Evolutionary conservation across 2,888 invertebrate genomes (phyloP).

Genomic region (Nycteola revayana): DNA sequence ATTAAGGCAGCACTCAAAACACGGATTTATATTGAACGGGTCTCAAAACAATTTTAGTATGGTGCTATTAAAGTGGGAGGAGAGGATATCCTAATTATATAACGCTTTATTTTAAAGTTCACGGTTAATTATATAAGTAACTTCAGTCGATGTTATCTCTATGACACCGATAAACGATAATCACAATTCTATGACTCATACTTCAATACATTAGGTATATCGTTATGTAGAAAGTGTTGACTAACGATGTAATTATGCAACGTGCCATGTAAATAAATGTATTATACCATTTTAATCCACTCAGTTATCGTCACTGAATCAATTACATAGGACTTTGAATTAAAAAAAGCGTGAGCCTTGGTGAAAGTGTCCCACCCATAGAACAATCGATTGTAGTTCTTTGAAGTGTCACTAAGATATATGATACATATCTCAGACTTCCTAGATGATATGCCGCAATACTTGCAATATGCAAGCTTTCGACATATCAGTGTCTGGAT

Average conservation of each 20-base stretch:
- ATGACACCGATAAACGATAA: constrained; percentile 15
- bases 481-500: constrained; percentile 28
- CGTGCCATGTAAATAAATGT: constrained; percentile 62
- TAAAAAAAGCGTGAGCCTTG: constrained; percentile 55
- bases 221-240: constrained; percentile 63
- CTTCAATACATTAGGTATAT: constrained; percentile 32
- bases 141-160: constrained; percentile 20
- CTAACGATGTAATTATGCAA: constrained; percentile 57
- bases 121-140: constrained; percentile 33
- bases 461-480: constrained; percentile 43
- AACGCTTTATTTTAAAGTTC: constrained; percentile 36
- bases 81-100: constrained; percentile 27
- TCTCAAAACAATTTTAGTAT: constrained; percentile 6
- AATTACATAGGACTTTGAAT: constrained; percentile 63
- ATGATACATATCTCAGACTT: constrained; percentile 59
- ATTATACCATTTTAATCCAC: constrained; percentile 59
- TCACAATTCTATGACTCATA: constrained; percentile 33
- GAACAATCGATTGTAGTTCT: constrained; percentile 69
- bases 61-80: constrained; percentile 7
- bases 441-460: constrained; percentile 52
- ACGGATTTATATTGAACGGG: constrained; percentile 7
- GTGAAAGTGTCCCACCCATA: constrained; percentile 74
- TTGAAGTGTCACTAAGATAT: constrained; percentile 67
- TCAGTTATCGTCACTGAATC: constrained; percentile 52
- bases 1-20: constrained; percentile 9